These are phyloP conservation scores for Trinectes maculatus DNA, from an alignment of 2,113 vertebrate species.

Conservation along the genomic window DNA sequence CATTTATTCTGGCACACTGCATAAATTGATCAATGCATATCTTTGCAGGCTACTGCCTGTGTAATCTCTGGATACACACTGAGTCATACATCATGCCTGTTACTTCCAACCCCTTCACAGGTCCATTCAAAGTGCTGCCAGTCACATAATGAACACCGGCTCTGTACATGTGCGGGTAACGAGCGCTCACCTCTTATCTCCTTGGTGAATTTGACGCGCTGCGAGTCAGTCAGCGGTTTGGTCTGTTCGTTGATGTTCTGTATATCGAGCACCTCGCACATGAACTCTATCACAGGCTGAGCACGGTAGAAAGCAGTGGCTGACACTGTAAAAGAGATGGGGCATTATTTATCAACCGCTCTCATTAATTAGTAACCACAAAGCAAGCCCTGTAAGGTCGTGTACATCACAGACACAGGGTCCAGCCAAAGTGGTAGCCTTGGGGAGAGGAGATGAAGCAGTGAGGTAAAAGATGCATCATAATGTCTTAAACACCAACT, in stretches of 20 bases:
- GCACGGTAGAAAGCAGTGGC: conserved; percentile 98
- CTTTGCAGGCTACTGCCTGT: conserved; percentile 58
- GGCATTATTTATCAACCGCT: conserved; percentile 1
- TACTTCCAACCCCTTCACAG: too few relatives aligned
- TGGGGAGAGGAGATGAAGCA: background rate
- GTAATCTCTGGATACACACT: conserved; percentile 87
- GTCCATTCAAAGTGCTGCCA: background rate
- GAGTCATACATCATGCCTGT: conserved; percentile 76
- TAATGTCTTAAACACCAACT: too few relatives aligned
- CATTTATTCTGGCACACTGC: conserved; percentile 1
- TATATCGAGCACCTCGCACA: conserved; percentile 98
- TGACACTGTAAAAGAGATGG: conserved; percentile 84
- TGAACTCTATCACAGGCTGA: conserved; percentile 99
- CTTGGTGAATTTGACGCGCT: conserved; percentile 99
- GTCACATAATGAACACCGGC: background rate
- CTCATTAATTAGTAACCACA: background rate
- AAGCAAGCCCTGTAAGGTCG: background rate
- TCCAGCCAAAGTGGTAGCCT: too few relatives aligned
- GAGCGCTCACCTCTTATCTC: conserved; percentile 92
- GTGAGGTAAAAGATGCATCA: background rate
- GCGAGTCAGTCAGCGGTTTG: conserved; percentile 97
- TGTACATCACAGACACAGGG: background rate
- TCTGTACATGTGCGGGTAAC: background rate
- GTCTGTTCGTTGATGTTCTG: conserved; percentile 99
- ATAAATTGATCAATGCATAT: conserved; percentile 20